These are phyloP conservation scores for Chaetodon auriga DNA, from an alignment of 2,113 vertebrate genomes.

Conservation along the genomic window DNA sequence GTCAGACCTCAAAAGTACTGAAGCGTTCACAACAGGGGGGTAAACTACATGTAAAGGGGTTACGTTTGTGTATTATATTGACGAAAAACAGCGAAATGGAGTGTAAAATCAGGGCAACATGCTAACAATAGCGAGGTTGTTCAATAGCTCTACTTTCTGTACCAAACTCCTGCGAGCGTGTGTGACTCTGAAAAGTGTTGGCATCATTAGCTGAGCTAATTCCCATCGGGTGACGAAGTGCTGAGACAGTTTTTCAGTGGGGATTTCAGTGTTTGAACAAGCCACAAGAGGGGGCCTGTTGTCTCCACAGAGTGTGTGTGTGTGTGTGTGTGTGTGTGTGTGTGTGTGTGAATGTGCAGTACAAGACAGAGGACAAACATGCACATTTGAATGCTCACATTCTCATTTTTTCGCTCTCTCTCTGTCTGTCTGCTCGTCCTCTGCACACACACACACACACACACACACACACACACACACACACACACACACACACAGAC, in stretches of 20 bases:
- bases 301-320: background rate
- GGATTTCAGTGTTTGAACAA: conserved; percentile 38
- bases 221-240: conserved; percentile 1
- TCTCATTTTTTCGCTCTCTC: background rate
- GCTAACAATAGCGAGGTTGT: background rate
- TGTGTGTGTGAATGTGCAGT: background rate
- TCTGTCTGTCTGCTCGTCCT: background rate
- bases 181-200: conserved; percentile 10
- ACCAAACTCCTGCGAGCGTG: background rate
- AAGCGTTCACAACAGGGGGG: too few relatives aligned
- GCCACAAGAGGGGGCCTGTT: conserved; percentile 46
- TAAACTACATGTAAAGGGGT: too few relatives aligned
- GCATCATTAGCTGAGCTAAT: conserved; percentile 14
- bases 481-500: conserved; percentile 5
- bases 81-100: background rate
- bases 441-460: background rate
- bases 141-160: background rate
- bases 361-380: conserved; percentile 19
- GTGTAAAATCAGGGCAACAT: background rate
- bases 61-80: background rate
- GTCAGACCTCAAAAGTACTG: too few relatives aligned
- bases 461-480: background rate
- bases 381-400: background rate
- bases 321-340: background rate
- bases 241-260: conserved; percentile 20